Percentiles rank a stretch among this genome's conserved stretches.
phyloP scores from a whole-genome alignment of 1,140 invertebrate genomes.

The Drosophila athabasca region DNA sequence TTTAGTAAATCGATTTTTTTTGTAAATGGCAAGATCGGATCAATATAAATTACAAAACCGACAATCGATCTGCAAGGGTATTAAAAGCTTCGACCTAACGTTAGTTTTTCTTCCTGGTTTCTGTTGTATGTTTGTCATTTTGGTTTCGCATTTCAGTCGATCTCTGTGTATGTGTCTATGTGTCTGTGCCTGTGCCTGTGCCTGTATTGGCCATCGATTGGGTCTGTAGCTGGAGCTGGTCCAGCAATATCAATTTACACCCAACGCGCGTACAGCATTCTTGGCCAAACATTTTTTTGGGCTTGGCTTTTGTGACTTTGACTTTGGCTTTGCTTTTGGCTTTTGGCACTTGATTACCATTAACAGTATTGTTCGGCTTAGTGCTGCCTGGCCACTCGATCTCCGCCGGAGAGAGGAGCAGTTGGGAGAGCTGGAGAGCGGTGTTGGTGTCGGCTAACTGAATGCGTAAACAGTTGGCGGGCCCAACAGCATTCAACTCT shows the following conservation, averaged over 20 bases:
- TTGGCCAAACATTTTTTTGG: slow-evolving; percentile 38
- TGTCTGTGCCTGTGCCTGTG: not conserved
- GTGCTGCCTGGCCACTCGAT: slow-evolving; percentile 26
- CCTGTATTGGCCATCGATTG: too few species aligned
- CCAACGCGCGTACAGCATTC: slow-evolving; percentile 53
- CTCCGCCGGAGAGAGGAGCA: not conserved
- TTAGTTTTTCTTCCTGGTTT: too few species aligned
- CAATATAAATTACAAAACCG: too few species aligned
- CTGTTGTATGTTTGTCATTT: too few species aligned
- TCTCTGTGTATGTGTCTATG: not conserved
- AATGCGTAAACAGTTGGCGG: slow-evolving; percentile 40
- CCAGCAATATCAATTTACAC: slow-evolving; percentile 57
- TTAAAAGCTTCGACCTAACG: too few species aligned
- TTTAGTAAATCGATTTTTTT: too few species aligned
- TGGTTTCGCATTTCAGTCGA: not conserved
- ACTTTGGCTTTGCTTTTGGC: slow-evolving; percentile 39
- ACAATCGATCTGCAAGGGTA: too few species aligned
- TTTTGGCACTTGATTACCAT: slow-evolving; percentile 51
- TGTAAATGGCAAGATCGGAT: too few species aligned
- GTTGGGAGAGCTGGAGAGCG: too few species aligned
- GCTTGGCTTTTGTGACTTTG: slow-evolving; percentile 55
- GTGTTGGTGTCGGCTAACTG: slow-evolving; percentile 21
- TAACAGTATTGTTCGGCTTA: slow-evolving; percentile 21
- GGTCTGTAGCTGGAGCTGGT: slow-evolving; percentile 14
- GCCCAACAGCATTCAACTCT: slow-evolving; percentile 23